phyloP scores from a whole-genome alignment of 2,113 vertebrate species.

The Cepphus grylle region DNA sequence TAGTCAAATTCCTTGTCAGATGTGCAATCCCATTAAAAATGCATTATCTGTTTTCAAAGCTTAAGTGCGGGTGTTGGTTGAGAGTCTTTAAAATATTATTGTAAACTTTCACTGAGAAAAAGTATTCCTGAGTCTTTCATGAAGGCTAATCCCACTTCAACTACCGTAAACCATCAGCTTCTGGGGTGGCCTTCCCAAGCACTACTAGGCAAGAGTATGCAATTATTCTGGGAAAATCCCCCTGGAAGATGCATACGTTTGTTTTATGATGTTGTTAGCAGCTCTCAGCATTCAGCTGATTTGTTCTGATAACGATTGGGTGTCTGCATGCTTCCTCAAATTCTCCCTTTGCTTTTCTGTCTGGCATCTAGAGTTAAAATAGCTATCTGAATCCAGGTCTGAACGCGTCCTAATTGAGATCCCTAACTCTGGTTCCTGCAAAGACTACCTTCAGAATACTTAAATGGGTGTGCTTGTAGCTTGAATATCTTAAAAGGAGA shows the following conservation, averaged over 20 bases:
- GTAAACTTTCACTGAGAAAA: slow-evolving; percentile 70
- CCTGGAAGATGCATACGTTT: not conserved
- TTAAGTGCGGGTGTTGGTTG: slow-evolving; percentile 63
- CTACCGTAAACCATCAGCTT: slow-evolving; percentile 48
- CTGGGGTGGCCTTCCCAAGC: slow-evolving; percentile 56
- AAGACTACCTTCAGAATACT: not conserved
- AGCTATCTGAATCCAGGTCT: not conserved
- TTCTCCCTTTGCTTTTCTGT: not conserved
- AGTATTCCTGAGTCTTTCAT: slow-evolving; percentile 64
- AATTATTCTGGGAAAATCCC: slow-evolving; percentile 22
- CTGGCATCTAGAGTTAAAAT: not conserved
- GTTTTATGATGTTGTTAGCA: not conserved
- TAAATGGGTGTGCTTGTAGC: not conserved
- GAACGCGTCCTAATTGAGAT: not conserved
- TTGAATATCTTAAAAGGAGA: not conserved
- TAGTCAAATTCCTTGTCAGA: slow-evolving; percentile 74
- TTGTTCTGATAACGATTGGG: not conserved
- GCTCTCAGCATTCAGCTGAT: not conserved
- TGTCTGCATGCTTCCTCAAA: not conserved
- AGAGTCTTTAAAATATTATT: slow-evolving; percentile 75
- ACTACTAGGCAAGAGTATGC: not conserved
- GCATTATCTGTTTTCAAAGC: slow-evolving; percentile 73
- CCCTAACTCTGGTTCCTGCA: not conserved
- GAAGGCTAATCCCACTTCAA: slow-evolving; percentile 64
- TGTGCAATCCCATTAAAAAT: slow-evolving; percentile 70